These are phyloP conservation scores for Geothlypis trichas DNA, from an alignment of 2,113 vertebrate species.

Conservation along the genomic window DNA sequence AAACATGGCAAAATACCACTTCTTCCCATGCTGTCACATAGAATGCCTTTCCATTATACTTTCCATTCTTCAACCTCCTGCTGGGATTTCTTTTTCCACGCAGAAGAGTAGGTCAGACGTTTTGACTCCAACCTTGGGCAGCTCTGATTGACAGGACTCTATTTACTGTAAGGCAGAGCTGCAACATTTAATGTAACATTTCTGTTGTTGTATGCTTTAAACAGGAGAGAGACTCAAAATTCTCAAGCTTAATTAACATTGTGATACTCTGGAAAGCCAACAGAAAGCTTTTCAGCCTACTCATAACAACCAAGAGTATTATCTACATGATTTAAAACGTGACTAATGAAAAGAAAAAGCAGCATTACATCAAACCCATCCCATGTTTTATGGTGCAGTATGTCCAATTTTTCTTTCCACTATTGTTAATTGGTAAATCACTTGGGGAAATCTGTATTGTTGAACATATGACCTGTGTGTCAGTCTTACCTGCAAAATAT, in stretches of 20 bases:
- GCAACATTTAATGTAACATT: not conserved
- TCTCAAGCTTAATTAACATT: not conserved
- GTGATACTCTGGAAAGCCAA: not conserved
- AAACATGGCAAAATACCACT: not conserved
- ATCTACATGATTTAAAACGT: not conserved
- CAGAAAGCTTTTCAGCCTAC: not conserved
- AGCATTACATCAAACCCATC: not conserved
- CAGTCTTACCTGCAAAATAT: not conserved
- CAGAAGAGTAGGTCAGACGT: not conserved
- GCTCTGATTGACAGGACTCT: not conserved
- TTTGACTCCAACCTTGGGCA: not conserved
- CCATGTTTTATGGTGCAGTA: not conserved
- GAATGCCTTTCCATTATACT: not conserved
- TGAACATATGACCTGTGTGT: not conserved
- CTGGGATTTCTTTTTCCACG: not conserved
- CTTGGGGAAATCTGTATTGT: not conserved
- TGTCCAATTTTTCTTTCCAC: not conserved
- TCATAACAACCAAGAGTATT: not conserved
- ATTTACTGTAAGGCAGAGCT: not conserved
- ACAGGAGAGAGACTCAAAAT: not conserved
- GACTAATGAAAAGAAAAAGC: not conserved
- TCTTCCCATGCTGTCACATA: not conserved
- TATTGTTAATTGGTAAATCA: not conserved
- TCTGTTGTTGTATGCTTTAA: not conserved
- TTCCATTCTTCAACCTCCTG: not conserved